These are phyloP conservation scores for Thereva unica DNA, from an alignment of 2,888 invertebrate genomes.

Conservation along the genomic window DNA sequence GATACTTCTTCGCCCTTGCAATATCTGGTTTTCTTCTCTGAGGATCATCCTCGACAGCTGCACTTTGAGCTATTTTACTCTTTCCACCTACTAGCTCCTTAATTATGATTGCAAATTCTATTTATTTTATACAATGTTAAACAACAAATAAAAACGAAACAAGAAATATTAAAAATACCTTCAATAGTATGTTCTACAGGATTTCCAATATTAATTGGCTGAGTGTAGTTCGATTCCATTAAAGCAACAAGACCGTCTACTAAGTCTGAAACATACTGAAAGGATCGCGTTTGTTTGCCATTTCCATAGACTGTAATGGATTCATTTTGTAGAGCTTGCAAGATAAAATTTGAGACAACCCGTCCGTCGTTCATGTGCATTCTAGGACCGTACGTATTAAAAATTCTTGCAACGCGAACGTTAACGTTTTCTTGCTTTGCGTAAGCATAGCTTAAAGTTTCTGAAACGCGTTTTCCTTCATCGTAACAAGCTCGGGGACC, in stretches of 20 bases:
- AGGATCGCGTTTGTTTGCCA: slow-evolving; percentile 91
- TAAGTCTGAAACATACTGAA: slow-evolving; percentile 96
- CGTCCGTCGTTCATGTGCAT: slow-evolving; percentile 99
- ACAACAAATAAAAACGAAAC: not conserved
- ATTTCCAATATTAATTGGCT: slow-evolving; percentile 96
- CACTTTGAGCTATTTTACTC: slow-evolving; percentile 79
- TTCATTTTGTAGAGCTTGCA: slow-evolving; percentile 93
- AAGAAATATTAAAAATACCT: slow-evolving; percentile 60
- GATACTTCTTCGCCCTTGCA: slow-evolving; percentile 76
- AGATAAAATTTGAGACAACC: slow-evolving; percentile 97
- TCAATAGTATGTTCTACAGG: slow-evolving; percentile 96
- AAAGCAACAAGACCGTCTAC: slow-evolving; percentile 90
- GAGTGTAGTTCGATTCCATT: slow-evolving; percentile 92
- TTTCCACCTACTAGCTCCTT: slow-evolving; percentile 82
- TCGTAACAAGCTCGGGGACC: slow-evolving; percentile 97
- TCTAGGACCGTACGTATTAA: slow-evolving; percentile 97
- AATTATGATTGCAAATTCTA: slow-evolving; percentile 86
- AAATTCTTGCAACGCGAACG: slow-evolving; percentile 95
- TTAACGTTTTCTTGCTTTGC: slow-evolving; percentile 95
- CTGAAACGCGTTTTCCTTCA: slow-evolving; percentile 98
- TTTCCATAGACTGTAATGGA: slow-evolving; percentile 93
- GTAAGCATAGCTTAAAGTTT: slow-evolving; percentile 93
- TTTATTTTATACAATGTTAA: slow-evolving; percentile 46
- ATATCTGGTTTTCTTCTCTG: slow-evolving; percentile 94
- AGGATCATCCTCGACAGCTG: slow-evolving; percentile 95